These are phyloP conservation scores for Fulica atra DNA, from an alignment of 2,113 vertebrate genomes.

Conservation along the genomic window DNA sequence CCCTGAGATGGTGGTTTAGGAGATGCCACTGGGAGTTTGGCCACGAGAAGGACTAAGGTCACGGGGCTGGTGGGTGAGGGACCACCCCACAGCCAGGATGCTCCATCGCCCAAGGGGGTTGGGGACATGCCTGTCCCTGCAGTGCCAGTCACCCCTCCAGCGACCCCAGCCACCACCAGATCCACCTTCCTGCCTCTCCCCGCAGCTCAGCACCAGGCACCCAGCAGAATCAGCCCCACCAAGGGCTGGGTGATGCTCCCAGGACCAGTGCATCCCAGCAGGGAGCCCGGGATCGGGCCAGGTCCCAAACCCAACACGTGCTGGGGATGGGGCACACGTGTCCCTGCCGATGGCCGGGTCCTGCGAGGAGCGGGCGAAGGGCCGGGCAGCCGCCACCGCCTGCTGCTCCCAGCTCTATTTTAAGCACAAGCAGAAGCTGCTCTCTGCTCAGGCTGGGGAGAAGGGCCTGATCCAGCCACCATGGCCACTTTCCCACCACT, in stretches of 20 bases:
- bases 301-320: neutral
- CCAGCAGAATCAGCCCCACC: neutral
- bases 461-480: neutral
- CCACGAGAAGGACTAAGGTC: neutral
- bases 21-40: accelerated
- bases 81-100: accelerated
- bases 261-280: neutral
- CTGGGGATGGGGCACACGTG: accelerated
- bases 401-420: neutral
- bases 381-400: accelerated
- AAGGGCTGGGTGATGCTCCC: neutral
- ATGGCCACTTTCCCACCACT: neutral
- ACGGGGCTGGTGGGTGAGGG: accelerated
- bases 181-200: neutral
- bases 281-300: neutral
- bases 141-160: neutral
- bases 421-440: slow-evolving; percentile 11
- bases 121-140: neutral
- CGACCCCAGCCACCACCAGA: accelerated
- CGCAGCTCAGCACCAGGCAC: accelerated
- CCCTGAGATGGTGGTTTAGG: accelerated
- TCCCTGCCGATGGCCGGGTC: accelerated
- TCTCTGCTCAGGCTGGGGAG: neutral
- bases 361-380: neutral
- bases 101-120: neutral